A percentile compares a stretch with the other conserved stretches of the same genome.
phyloP scores from a whole-genome alignment of 2,888 invertebrate species.

The Lochmaea capreae region DNA sequence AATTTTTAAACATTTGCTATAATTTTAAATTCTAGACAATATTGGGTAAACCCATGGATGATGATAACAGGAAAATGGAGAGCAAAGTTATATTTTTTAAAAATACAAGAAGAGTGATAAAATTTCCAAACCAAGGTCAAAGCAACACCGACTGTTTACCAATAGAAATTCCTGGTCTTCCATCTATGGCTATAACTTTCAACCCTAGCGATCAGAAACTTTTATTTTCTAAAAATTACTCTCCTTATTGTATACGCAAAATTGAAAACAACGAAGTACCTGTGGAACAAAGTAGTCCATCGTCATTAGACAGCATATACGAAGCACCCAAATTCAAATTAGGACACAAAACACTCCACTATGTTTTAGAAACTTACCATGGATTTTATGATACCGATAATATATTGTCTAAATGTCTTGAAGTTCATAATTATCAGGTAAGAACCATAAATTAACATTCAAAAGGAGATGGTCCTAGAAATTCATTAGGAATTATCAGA shows the following conservation, averaged over 20 bases:
- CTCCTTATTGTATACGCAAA: slow-evolving; percentile 52
- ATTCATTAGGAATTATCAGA: too few species aligned
- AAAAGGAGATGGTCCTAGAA: not conserved
- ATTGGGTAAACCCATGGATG: slow-evolving; percentile 69
- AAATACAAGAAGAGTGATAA: slow-evolving; percentile 78
- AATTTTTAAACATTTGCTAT: not conserved
- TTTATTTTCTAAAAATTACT: slow-evolving; percentile 53
- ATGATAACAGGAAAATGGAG: slow-evolving; percentile 69
- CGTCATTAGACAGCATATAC: slow-evolving; percentile 52
- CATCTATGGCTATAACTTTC: slow-evolving; percentile 63
- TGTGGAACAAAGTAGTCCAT: slow-evolving; percentile 28
- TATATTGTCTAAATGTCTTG: slow-evolving; percentile 60
- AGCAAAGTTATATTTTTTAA: slow-evolving; percentile 75
- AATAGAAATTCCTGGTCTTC: slow-evolving; percentile 64
- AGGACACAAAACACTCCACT: slow-evolving; percentile 63
- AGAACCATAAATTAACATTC: not conserved
- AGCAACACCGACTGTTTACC: slow-evolving; percentile 59
- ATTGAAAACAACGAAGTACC: slow-evolving; percentile 49
- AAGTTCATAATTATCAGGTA: slow-evolving; percentile 60
- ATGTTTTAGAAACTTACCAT: slow-evolving; percentile 61
- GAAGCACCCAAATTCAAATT: slow-evolving; percentile 50
- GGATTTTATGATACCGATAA: slow-evolving; percentile 64
- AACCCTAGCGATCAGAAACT: slow-evolving; percentile 58
- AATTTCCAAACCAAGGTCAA: slow-evolving; percentile 69
- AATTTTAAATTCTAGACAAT: slow-evolving; percentile 64